These are phyloP conservation scores for Pluvianellus socialis DNA, from an alignment of 2,113 vertebrate species.

Conservation along the genomic window DNA sequence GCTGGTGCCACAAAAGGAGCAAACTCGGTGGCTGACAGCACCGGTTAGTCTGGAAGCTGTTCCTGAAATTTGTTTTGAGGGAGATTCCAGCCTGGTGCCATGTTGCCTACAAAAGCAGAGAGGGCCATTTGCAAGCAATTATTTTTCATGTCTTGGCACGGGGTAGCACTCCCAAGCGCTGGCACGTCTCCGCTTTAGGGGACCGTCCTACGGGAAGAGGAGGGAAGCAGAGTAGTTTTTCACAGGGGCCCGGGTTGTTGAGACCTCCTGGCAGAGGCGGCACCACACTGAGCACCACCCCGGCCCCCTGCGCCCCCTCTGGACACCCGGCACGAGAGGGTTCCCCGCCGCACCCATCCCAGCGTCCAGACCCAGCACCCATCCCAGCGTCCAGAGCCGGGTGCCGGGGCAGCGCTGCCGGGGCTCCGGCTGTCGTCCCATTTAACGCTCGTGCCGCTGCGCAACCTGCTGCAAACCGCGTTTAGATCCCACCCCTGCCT, in stretches of 20 bases:
- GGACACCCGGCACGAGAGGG: not conserved
- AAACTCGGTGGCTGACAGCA: not conserved
- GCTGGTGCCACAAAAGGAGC: not conserved
- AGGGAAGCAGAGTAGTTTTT: too few species aligned
- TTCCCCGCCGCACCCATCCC: not conserved
- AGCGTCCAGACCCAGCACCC: not conserved
- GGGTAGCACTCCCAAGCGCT: not conserved
- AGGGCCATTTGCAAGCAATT: not conserved
- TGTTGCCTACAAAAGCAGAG: not conserved
- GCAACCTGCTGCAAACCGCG: not conserved
- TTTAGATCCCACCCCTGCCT: not conserved
- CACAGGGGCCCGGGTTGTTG: not conserved
- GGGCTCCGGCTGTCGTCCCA: accelerated
- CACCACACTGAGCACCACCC: not conserved
- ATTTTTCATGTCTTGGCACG: not conserved
- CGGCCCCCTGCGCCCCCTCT: not conserved
- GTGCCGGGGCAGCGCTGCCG: too few species aligned
- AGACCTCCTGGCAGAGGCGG: not conserved
- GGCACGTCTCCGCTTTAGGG: not conserved
- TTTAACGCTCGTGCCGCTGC: too few species aligned
- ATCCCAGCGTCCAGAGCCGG: too few species aligned
- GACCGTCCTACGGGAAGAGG: accelerated
- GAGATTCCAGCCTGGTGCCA: not conserved
- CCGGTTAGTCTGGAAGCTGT: not conserved
- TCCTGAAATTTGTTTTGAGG: not conserved